Evolutionary conservation across 2,113 vertebrate species (phyloP).

Genomic region (Manacus vitellinus): DNA sequence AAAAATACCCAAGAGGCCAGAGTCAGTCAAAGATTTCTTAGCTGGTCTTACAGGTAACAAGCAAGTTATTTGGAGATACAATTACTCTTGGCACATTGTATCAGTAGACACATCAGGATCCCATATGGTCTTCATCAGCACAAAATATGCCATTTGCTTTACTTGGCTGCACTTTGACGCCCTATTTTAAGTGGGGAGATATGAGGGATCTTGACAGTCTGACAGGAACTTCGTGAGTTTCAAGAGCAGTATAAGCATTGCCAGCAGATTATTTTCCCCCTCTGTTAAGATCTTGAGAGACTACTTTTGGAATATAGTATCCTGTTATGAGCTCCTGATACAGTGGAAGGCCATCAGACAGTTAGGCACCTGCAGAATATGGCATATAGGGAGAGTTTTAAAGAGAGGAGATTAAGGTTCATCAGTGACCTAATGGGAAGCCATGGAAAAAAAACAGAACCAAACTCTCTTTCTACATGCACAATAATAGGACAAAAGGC

Average conservation of each 20-base stretch:
- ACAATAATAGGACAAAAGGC: not conserved
- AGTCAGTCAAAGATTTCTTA: not conserved
- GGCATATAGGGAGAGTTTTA: not conserved
- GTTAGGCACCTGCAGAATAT: not conserved
- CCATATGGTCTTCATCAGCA: constrained; percentile 36
- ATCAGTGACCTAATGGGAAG: not conserved
- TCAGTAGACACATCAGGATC: not conserved
- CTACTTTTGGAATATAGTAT: not conserved
- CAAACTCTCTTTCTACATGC: not conserved
- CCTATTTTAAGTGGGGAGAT: constrained; percentile 29
- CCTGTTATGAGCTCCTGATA: not conserved
- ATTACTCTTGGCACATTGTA: not conserved
- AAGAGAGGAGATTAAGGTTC: not conserved
- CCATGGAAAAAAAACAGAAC: not conserved
- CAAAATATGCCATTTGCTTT: constrained; percentile 44
- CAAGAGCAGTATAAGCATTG: not conserved
- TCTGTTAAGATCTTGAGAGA: not conserved
- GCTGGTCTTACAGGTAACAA: not conserved
- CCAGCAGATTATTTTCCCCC: not conserved
- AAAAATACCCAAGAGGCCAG: not conserved
- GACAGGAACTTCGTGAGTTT: not conserved
- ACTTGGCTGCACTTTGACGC: constrained; percentile 6
- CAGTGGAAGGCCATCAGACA: not conserved
- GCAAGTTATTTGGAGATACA: not conserved
- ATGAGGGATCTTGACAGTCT: constrained; percentile 16